phyloP scores from a whole-genome alignment of 2,888 invertebrate genomes.

The Cremastobaeus sp. region DNA sequence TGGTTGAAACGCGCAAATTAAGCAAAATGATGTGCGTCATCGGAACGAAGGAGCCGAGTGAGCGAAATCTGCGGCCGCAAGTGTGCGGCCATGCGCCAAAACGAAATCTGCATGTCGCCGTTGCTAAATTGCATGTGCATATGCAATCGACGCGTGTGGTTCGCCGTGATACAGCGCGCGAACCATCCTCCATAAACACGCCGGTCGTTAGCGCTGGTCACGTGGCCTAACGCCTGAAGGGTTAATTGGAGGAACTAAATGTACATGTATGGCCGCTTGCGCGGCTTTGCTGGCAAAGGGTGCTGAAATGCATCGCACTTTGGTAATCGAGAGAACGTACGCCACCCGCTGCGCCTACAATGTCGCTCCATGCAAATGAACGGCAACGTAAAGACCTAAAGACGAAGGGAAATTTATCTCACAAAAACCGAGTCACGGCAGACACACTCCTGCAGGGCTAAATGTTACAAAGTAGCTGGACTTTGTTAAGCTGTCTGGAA shows the following conservation, averaged over 20 bases:
- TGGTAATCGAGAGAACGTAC: constrained; percentile 52
- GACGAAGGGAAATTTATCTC: constrained; percentile 41
- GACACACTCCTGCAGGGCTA: constrained; percentile 46
- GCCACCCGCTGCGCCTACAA: constrained; percentile 65
- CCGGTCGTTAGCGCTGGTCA: constrained; percentile 73
- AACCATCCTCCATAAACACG: constrained; percentile 66
- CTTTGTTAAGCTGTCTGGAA: too few species aligned
- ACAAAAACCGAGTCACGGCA: constrained; percentile 4
- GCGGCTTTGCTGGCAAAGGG: constrained; percentile 43
- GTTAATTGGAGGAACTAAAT: constrained; percentile 76
- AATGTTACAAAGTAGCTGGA: constrained; percentile 44
- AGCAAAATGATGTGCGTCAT: constrained; percentile 21
- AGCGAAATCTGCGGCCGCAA: constrained; percentile 19
- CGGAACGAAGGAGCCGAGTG: too few species aligned
- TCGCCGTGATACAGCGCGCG: constrained; percentile 55
- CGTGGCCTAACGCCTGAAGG: constrained; percentile 73
- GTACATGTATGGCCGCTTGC: constrained; percentile 49
- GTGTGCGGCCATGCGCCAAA: constrained; percentile 48
- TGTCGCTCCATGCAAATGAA: constrained; percentile 73
- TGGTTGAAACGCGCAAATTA: constrained; percentile 23
- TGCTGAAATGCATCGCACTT: constrained; percentile 57
- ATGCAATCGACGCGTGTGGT: constrained; percentile 55
- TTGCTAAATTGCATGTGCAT: constrained; percentile 52
- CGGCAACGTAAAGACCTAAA: constrained; percentile 29
- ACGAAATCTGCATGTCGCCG: constrained; percentile 56